Base-by-base conservation (phyloP, 2,888 invertebrate species). In the Drosophila neotestacea region DNA sequence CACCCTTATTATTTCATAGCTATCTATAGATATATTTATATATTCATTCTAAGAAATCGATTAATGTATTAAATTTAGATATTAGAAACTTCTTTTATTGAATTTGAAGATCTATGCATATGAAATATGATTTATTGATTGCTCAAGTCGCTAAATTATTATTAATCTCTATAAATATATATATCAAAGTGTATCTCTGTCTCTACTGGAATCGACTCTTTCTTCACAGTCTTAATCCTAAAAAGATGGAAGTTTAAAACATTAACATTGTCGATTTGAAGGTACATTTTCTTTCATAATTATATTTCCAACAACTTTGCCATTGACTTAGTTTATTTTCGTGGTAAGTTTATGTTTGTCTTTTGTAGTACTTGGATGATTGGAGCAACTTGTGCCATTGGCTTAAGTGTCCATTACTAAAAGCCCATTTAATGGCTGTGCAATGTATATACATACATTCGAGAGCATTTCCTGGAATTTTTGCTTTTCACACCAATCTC, bases 401-500 rank as follows among this genome's bases (percentile, higher is more conserved):
- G 77, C 71, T 71, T 68, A 69, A 72, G 68, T 58, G 73, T 62
- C 86, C 81, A 74, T 77, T 70, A 72, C 68, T 70, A 39, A 77
- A 70, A 70, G 70, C 68, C 60, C 77, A 67, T 63, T 70, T 87
- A 84, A 87, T 87, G 79, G 82, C 48, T 39, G 51, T 66, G 54
- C 55, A 66, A 59, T 77, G 74, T 77, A 73, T 46, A 16, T 1
- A 16, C 16, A 16, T 1, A 16, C 1, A 67, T 79, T 68, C 50
- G 66, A 71, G 65, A 68, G 64, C 68, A 63, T 71, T 84, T 84
- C 84, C 75, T 60, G 79, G 84, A 87, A 84, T 44, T 44, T 59
- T 74, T 74, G 73, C 52, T 81, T 84, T 84, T 84, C 79, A 84
- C 87, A 86, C 74, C 72, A 62, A 61, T 54, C 54, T 38, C 10